These are phyloP conservation scores for Hydroisotoma schaefferi DNA, from an alignment of 2,888 invertebrate genomes.

Conservation along the genomic window DNA sequence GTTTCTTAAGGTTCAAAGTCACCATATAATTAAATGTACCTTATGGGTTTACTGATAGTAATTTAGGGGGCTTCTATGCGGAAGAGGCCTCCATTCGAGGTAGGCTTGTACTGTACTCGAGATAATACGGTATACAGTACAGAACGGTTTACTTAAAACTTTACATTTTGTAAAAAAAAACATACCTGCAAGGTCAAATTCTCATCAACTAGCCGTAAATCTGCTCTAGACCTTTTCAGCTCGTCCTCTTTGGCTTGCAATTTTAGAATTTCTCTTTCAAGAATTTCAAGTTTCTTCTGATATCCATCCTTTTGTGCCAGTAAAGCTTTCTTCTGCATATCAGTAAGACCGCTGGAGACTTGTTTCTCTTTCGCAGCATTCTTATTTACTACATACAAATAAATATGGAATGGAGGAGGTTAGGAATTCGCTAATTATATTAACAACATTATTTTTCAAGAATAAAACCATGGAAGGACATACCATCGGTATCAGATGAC, in stretches of 20 bases:
- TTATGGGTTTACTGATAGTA: no score
- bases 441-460: not conserved
- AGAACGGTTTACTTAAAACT: no score
- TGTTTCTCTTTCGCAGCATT: slow-evolving; percentile 31
- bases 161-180: slow-evolving; percentile 51
- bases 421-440: not conserved
- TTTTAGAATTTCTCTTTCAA: slow-evolving; percentile 74
- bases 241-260: slow-evolving; percentile 75
- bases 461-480: not conserved
- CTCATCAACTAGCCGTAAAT: slow-evolving; percentile 56
- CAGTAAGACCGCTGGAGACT: slow-evolving; percentile 21
- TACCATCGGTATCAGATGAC: slow-evolving; percentile 37
- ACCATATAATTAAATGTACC: no score
- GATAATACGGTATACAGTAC: no score
- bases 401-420: no score
- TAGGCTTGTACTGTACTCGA: no score
- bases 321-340: slow-evolving; percentile 71
- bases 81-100: no score
- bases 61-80: no score
- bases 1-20: no score
- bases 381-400: slow-evolving; percentile 21
- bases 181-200: slow-evolving; percentile 78
- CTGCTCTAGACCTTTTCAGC: slow-evolving; percentile 58
- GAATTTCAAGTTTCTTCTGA: slow-evolving; percentile 67
- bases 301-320: slow-evolving; percentile 78